phyloP scores from a whole-genome alignment of 1,140 invertebrate genomes.

The Micrasema longulum region DNA sequence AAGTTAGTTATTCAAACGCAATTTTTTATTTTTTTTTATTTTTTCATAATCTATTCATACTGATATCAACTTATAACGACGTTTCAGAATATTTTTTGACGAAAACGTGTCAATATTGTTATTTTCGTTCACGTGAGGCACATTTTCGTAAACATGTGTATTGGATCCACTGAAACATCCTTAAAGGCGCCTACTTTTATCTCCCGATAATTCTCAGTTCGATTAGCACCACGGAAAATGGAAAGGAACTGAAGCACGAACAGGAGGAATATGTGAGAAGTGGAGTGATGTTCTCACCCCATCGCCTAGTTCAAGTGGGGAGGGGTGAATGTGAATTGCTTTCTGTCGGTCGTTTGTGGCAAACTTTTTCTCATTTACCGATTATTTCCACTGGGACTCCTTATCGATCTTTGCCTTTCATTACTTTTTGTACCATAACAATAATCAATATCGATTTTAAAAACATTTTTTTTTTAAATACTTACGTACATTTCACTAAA shows the following conservation, averaged over 20 bases:
- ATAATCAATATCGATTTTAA: not conserved
- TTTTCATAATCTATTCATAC: too few relatives aligned
- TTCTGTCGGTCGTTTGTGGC: slow-evolving; percentile 41
- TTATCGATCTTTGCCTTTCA: not conserved
- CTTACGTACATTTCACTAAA: too few relatives aligned
- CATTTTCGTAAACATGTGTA: too few relatives aligned
- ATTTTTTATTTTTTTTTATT: too few relatives aligned
- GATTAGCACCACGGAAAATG: slow-evolving; percentile 32
- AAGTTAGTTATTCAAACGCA: too few relatives aligned
- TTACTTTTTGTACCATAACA: not conserved
- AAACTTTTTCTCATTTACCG: slow-evolving; percentile 50
- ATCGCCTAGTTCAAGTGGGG: not conserved
- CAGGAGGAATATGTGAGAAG: slow-evolving; percentile 30
- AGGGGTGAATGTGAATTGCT: slow-evolving; percentile 46
- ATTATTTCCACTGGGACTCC: slow-evolving; percentile 49
- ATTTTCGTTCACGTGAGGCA: too few relatives aligned
- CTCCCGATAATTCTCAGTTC: slow-evolving; percentile 40
- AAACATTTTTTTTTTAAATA: too few relatives aligned
- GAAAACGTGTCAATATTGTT: too few relatives aligned
- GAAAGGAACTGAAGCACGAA: slow-evolving; percentile 23
- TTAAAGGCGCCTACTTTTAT: not conserved
- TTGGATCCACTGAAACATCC: too few relatives aligned
- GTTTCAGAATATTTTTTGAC: too few relatives aligned
- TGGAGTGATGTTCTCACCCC: slow-evolving; percentile 14
- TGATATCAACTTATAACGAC: too few relatives aligned